A percentile compares a stretch with the other conserved stretches of the same genome.
Conservation (phyloP, 2,113 vertebrate species). For the Thomomys bottae region DNA sequence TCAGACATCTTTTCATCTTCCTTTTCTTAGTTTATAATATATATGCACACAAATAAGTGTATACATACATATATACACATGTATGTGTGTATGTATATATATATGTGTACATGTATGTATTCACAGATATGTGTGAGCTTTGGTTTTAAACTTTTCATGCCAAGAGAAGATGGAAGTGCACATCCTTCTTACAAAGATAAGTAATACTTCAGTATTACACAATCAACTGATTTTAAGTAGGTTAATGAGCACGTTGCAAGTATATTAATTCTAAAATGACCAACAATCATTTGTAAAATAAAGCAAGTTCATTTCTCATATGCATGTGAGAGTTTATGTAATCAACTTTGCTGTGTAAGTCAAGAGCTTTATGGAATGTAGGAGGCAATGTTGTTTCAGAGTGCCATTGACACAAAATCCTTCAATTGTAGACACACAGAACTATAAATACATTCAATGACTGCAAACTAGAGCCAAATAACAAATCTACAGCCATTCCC, state of each 20-base stretch:
- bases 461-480: constrained; percentile 51
- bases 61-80: too few species aligned
- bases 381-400: neutral
- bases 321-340: constrained; percentile 51
- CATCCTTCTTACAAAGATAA: neutral
- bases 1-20: neutral
- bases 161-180: neutral
- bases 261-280: too few species aligned
- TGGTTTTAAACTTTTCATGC: neutral
- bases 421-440: constrained; percentile 29
- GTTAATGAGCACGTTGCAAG: too few species aligned
- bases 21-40: neutral
- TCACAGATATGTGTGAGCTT: neutral
- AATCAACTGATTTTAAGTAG: too few species aligned
- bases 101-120: too few species aligned
- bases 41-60: too few species aligned
- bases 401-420: neutral
- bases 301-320: too few species aligned
- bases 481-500: neutral
- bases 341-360: constrained; percentile 33
- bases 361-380: constrained; percentile 21
- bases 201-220: too few species aligned
- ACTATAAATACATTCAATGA: constrained; percentile 53
- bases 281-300: too few species aligned
- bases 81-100: too few species aligned